Percentiles rank a stretch among this genome's conserved stretches.
Evolutionary conservation across 2,797 vertebrate species (phyloP).

Genomic region (Podarcis siculus): DNA sequence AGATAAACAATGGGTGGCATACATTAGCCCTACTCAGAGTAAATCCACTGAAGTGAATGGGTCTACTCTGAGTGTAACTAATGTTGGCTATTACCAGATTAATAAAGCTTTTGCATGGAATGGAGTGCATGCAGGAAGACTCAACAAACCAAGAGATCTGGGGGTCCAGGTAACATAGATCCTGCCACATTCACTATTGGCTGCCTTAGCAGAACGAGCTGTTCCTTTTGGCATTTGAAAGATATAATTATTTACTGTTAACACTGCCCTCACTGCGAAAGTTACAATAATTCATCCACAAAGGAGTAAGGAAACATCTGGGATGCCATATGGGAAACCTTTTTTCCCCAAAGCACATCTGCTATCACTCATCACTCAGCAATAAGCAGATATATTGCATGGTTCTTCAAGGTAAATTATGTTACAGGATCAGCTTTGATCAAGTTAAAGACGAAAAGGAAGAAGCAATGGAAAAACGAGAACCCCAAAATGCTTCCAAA

Average conservation of each 20-base stretch:
- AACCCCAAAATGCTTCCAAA: no score
- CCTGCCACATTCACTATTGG: background rate
- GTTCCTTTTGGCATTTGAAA: constrained; percentile 25
- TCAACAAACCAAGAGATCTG: background rate
- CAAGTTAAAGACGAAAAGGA: background rate
- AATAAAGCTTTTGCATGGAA: background rate
- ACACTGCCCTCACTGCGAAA: constrained; percentile 30
- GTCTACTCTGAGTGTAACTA: no score
- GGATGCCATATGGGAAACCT: constrained; percentile 46
- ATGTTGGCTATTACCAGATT: no score
- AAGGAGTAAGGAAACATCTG: constrained; percentile 55
- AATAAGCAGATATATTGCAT: background rate
- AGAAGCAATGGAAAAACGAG: background rate
- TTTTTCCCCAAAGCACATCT: background rate
- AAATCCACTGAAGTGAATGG: no score
- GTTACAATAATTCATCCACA: constrained; percentile 46
- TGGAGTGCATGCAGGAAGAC: background rate
- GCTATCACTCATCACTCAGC: background rate
- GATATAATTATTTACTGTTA: constrained; percentile 29
- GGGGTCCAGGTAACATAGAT: background rate
- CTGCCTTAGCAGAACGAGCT: background rate
- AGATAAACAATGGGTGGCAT: background rate
- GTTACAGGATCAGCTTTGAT: background rate
- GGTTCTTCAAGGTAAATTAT: background rate
- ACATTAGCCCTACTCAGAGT: no score